Conservation (phyloP, 2,888 invertebrate species). For the Dione juno region DNA sequence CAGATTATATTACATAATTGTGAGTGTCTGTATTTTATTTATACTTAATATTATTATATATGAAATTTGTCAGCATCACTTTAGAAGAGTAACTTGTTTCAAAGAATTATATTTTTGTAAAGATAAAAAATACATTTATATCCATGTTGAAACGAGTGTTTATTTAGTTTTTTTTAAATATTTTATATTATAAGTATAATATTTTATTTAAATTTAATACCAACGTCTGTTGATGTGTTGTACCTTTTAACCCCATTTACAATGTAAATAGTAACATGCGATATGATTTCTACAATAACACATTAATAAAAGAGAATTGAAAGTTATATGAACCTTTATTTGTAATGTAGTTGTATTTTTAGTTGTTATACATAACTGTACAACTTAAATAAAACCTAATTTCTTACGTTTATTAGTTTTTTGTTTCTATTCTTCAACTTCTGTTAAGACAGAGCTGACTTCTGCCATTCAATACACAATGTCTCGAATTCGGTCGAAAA, state of each 20-base stretch:
- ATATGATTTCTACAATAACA: too few relatives aligned
- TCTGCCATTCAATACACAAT: too few relatives aligned
- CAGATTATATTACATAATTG: too few relatives aligned
- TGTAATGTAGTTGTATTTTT: constrained; percentile 4
- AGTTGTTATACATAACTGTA: constrained; percentile 1
- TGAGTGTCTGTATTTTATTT: background rate
- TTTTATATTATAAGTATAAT: background rate
- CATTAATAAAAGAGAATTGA: too few relatives aligned
- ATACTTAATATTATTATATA: background rate
- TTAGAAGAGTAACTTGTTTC: background rate
- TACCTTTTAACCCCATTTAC: too few relatives aligned
- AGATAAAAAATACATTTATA: background rate
- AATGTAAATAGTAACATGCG: too few relatives aligned
- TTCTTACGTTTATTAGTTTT: background rate
- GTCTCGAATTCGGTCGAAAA: too few relatives aligned
- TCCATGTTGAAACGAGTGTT: background rate
- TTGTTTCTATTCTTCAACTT: too few relatives aligned
- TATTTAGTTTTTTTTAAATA: background rate
- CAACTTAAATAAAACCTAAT: constrained; percentile 3
- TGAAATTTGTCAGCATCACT: background rate
- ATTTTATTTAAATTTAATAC: background rate
- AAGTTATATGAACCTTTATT: background rate
- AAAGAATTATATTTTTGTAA: too few relatives aligned
- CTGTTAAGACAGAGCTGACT: too few relatives aligned
- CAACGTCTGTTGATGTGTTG: background rate